phyloP scores from a whole-genome alignment of 2,797 vertebrate genomes.

The Salarias fasciatus region DNA sequence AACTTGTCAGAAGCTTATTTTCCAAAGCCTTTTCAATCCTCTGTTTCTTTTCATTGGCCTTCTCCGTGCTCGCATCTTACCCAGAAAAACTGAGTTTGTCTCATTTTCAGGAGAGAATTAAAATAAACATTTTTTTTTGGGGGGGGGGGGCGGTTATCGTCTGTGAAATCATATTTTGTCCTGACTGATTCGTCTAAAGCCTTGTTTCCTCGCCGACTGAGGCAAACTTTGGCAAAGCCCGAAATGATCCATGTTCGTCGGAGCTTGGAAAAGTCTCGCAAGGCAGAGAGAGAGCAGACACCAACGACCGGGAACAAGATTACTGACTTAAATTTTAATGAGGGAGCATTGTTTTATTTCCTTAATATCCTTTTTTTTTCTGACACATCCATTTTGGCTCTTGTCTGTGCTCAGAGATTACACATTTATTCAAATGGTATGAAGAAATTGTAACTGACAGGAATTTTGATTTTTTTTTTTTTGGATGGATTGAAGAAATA shows the following conservation, averaged over 20 bases:
- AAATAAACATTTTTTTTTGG: neutral
- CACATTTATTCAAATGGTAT: too few relatives aligned
- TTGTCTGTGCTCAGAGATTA: too few relatives aligned
- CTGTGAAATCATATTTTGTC: neutral
- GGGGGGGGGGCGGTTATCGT: slow-evolving; percentile 1
- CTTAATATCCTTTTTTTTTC: neutral
- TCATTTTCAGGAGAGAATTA: slow-evolving; percentile 17
- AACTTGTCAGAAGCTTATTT: slow-evolving; percentile 47
- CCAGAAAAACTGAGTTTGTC: slow-evolving; percentile 8
- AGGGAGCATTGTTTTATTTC: slow-evolving; percentile 18
- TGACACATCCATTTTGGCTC: neutral
- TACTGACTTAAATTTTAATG: slow-evolving; percentile 11
- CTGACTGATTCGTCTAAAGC: slow-evolving; percentile 2
- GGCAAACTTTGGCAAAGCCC: slow-evolving; percentile 22
- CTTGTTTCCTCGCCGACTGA: slow-evolving; percentile 2
- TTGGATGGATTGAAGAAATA: too few relatives aligned
- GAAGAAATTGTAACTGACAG: too few relatives aligned
- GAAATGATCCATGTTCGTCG: slow-evolving; percentile 19
- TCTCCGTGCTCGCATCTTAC: slow-evolving; percentile 20
- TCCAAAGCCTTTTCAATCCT: slow-evolving; percentile 43
- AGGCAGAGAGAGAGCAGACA: slow-evolving; percentile 26
- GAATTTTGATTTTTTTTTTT: too few relatives aligned
- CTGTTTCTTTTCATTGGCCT: slow-evolving; percentile 29
- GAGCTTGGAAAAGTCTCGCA: slow-evolving; percentile 35
- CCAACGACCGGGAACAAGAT: neutral